Evolutionary conservation across 2,888 invertebrate genomes (phyloP), one percentile per base, ranked within the genome.

Genomic region (Lacanobia oleracea): DNA sequence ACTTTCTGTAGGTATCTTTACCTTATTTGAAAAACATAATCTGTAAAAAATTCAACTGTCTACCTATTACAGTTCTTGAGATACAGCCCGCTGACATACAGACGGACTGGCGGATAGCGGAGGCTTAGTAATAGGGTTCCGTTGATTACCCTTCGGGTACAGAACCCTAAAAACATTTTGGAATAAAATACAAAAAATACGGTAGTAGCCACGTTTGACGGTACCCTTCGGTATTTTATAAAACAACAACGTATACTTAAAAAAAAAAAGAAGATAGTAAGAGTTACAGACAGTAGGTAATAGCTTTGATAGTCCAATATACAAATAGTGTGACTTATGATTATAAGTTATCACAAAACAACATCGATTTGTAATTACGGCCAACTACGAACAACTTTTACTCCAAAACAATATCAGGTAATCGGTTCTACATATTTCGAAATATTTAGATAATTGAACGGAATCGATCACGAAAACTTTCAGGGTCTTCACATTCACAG

Each of bases 291-390:
- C 40, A 50, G 12, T 54, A 23, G 16, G 9, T 45, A 48, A 72
- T 27, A 56, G 33, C 16, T 12, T 40, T 50, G 16, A 33, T 21
- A 27, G 16, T 14, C n/a, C 16, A 37, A 51, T 59, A 68, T 45
- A 37, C 37, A 37, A 77, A 70, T 23, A 60, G 27, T 77, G 23
- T 40, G 33, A 59, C n/a, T 18, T 43, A 40, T 68, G 16, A 45
- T 45, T 45, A 23, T 50, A 59, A 12, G 48, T 23, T 79, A 79
- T 73, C 33, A 79, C n/a, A 53, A 59, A 63, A 57, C 21, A 40
- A 78, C 63, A 73, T 79, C 53, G 72, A 75, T 72, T 76, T 64
- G 73, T 73, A 79, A 76, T 73, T 64, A 79, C 23, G 16, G 33
- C 27, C 37, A 9, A 43, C 62, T 50, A 43, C 53, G 53, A 33